Evolutionary conservation across 1,140 invertebrate species (phyloP).

Genomic region (Octopus sinensis): DNA sequence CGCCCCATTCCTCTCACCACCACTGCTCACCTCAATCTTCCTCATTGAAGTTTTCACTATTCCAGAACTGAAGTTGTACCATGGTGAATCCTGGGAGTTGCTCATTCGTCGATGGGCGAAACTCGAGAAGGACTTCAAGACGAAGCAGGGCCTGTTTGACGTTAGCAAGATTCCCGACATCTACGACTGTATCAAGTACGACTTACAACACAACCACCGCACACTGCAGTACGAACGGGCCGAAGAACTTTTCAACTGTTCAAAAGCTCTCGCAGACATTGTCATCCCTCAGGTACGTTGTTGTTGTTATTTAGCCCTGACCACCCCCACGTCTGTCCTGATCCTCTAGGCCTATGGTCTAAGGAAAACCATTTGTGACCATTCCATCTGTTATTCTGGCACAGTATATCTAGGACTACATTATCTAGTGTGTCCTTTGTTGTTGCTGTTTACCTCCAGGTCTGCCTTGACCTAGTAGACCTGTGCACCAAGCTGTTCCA

Average conservation of each 20-base stretch:
- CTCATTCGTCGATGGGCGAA: conserved; percentile 98
- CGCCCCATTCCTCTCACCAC: too few species aligned
- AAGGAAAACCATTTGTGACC: too few species aligned
- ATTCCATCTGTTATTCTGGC: too few species aligned
- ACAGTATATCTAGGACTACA: too few species aligned
- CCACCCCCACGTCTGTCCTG: too few species aligned
- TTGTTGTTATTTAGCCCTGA: background rate
- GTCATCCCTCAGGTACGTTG: conserved; percentile 90
- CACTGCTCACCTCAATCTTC: too few species aligned
- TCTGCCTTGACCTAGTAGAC: too few species aligned
- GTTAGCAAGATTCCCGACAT: conserved; percentile 99
- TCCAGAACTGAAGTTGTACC: conserved; percentile 71
- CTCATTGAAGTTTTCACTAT: conserved; percentile 26
- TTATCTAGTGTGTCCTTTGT: too few species aligned
- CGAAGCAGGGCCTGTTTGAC: conserved; percentile 84
- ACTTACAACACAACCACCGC: conserved; percentile 96
- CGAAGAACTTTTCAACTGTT: conserved; percentile 90
- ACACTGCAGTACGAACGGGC: conserved; percentile 89
- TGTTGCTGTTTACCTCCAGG: too few species aligned
- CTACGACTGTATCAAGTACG: conserved; percentile 98
- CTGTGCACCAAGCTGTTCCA: too few species aligned
- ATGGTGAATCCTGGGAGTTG: conserved; percentile 98
- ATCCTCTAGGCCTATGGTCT: too few species aligned
- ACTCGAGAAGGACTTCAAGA: conserved; percentile 96
- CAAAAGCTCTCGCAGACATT: conserved; percentile 94